phyloP scores from a whole-genome alignment of 2,113 vertebrate species.

The Fukomys damarensis region DNA sequence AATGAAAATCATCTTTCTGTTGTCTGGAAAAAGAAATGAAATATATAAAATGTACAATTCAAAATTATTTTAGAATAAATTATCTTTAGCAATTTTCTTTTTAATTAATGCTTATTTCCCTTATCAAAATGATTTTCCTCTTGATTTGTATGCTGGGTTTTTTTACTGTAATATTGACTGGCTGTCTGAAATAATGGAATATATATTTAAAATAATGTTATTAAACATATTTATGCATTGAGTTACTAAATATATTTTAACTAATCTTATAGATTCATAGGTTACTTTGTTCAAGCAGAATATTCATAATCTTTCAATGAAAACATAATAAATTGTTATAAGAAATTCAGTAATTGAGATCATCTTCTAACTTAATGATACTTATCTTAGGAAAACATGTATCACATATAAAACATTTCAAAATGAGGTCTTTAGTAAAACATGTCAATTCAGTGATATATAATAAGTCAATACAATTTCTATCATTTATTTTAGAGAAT shows the following conservation, averaged over 20 bases:
- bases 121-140: neutral
- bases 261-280: neutral
- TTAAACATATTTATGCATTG: neutral
- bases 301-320: neutral
- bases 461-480: neutral
- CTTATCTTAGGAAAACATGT: neutral
- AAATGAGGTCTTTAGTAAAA: neutral
- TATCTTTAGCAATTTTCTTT: neutral
- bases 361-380: neutral
- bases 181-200: neutral
- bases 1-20: neutral
- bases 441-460: neutral
- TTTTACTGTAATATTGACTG: neutral
- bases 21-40: neutral
- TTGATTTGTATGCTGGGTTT: neutral
- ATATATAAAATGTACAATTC: neutral
- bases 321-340: neutral
- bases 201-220: neutral
- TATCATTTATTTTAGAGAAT: neutral
- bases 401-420: neutral
- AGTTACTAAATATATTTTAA: neutral
- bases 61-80: neutral
- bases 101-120: neutral
- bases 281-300: neutral
- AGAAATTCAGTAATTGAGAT: neutral